Conservation (phyloP, 2,888 invertebrate genomes). For the Apotomis betuletana region DNA sequence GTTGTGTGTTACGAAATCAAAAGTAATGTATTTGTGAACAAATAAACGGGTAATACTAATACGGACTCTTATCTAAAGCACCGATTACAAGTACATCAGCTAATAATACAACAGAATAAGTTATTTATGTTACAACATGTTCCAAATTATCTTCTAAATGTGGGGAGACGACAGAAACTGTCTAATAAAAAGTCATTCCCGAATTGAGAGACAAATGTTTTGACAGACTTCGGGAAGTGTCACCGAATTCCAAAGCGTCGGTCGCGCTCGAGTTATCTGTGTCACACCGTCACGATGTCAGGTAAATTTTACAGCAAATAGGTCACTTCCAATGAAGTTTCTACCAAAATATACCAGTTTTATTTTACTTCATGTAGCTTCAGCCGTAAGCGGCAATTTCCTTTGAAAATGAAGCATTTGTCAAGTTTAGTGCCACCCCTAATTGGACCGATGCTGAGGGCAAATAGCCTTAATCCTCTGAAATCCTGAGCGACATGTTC, state of each 20-base stretch:
- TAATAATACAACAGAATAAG: not conserved
- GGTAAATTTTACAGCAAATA: constrained; percentile 30
- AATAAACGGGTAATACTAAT: too few relatives aligned
- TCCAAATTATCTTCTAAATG: constrained; percentile 14
- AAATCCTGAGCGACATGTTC: constrained; percentile 34
- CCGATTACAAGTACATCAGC: constrained; percentile 9
- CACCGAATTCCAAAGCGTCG: constrained; percentile 27
- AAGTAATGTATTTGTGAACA: too few relatives aligned
- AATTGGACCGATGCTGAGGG: constrained; percentile 34
- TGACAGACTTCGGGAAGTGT: constrained; percentile 33
- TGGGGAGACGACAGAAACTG: constrained; percentile 30
- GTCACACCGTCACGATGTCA: constrained; percentile 12
- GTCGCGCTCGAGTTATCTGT: constrained; percentile 26
- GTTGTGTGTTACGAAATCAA: too few relatives aligned
- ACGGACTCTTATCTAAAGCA: not conserved
- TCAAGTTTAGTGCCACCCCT: constrained; percentile 36
- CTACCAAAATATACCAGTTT: constrained; percentile 10
- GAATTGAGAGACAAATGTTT: constrained; percentile 34
- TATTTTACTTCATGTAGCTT: constrained; percentile 18
- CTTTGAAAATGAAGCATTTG: constrained; percentile 36
- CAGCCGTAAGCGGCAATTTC: constrained; percentile 14
- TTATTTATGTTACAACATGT: constrained; percentile 10
- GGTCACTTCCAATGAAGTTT: constrained; percentile 12
- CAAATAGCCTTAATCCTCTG: constrained; percentile 36
- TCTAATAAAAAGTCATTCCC: constrained; percentile 30